Evolutionary conservation across 2,797 vertebrate species (phyloP), one percentile per base, ranked within the genome.

Genomic region (Pangasius sanitwongsei): DNA sequence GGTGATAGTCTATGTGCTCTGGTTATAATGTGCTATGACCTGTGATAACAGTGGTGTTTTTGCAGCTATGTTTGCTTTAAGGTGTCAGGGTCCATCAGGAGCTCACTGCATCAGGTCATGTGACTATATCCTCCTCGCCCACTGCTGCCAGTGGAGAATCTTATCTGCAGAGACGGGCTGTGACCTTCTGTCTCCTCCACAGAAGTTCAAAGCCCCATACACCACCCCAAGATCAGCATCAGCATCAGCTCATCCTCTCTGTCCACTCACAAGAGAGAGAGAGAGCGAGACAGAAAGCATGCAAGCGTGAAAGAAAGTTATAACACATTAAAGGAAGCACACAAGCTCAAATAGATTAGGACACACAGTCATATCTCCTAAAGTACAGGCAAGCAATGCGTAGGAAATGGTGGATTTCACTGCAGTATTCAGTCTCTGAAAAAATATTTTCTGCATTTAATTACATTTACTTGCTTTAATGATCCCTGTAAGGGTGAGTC

Each of bases 121-220:
- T 57, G n/a, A 81, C 31, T 72, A 85, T 78, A 41, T 90, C 44
- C 48, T 83, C 53, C 74, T 59, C 69, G 20, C 57, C 57, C 44
- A 23, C 85, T 70, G 80, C 86, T 84, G 70, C 70, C 18, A 59
- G 69, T 75, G 69, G 48, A 84, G 63, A 25, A 88, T 88, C 78
- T 87, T 90, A 90, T 92, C 91, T 89, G 89, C 83, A 89, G 83
- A 69, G 72, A 83, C 80, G 81, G 61, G 37, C 83, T 89, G 61
- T 87, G 90, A 92, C 90, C 92, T 91, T 91, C 90, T 75, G 85
- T 86, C 86, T 91, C 78, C 86, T 91, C 77, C 70, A 84, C 83
- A 81, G 77, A 59, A 83, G 88, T 90, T 91, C 87, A 90, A 85
- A 91, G 85, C 83, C 70, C 86, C 31, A 75, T 80, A 86, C 81